A percentile compares a stretch with the other conserved stretches of the same genome.
Conservation (phyloP, 2,113 vertebrate species). For the Pandion haliaetus region DNA sequence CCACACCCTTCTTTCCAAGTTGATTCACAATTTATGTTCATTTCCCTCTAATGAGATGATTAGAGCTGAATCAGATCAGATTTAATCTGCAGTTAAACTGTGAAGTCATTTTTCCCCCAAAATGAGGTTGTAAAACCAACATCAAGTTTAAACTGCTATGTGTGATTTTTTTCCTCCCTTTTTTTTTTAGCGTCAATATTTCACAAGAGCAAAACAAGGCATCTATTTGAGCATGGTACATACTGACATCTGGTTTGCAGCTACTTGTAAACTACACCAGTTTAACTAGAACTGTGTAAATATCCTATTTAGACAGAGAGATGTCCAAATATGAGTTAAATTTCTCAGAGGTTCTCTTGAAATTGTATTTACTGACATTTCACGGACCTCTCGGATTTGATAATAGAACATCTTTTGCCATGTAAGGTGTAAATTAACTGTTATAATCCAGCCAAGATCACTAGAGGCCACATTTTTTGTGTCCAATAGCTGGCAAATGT, state of each 20-base stretch:
- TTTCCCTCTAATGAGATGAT: constrained; percentile 61
- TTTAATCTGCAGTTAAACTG: constrained; percentile 57
- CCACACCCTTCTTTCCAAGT: not conserved
- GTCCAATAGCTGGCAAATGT: not conserved
- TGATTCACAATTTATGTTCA: constrained; percentile 37
- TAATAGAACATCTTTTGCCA: not conserved
- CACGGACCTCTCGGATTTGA: rapidly evolving
- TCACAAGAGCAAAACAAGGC: not conserved
- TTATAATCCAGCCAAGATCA: not conserved
- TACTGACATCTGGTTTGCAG: not conserved
- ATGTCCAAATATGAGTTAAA: not conserved
- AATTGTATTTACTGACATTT: not conserved
- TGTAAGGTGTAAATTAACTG: not conserved
- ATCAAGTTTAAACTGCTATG: constrained; percentile 1
- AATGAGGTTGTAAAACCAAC: constrained; percentile 43
- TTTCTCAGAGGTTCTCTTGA: not conserved
- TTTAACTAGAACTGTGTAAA: not conserved
- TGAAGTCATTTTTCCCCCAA: constrained; percentile 30
- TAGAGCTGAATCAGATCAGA: constrained; percentile 54
- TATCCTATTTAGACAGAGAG: not conserved
- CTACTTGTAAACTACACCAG: not conserved
- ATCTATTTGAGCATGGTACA: not conserved
- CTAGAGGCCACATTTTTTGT: not conserved
- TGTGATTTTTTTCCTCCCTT: rapidly evolving
- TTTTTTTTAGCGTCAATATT: not conserved